Conservation (phyloP, 2,797 vertebrate genomes). For the Enteromius radiatus region DNA sequence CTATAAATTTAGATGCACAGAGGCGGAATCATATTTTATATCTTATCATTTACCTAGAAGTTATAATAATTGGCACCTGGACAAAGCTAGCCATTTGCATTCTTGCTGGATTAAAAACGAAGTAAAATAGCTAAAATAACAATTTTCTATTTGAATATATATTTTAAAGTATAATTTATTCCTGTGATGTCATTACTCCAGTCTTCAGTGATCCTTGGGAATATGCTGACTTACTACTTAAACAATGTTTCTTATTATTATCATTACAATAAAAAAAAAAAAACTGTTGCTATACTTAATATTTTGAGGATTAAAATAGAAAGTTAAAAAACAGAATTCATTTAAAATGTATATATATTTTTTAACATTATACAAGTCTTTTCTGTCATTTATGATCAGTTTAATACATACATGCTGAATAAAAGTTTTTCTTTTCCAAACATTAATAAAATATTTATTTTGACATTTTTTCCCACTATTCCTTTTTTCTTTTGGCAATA, state of each 20-base stretch:
- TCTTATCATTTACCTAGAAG: background rate
- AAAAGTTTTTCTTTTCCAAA: background rate
- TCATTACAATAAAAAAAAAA: background rate
- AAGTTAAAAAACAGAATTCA: background rate
- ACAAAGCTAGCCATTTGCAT: background rate
- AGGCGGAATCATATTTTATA: background rate
- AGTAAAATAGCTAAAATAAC: background rate
- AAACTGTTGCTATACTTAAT: background rate
- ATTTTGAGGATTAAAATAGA: background rate
- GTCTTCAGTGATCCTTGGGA: background rate
- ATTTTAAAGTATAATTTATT: background rate
- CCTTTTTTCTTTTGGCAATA: background rate
- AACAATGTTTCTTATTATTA: background rate
- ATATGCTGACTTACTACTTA: background rate
- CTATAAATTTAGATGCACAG: constrained; percentile 45
- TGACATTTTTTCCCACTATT: background rate
- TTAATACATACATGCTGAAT: background rate
- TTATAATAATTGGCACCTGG: background rate
- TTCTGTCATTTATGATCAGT: background rate
- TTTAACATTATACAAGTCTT: background rate
- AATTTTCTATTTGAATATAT: constrained; percentile 3
- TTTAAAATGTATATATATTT: background rate
- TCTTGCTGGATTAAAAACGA: background rate
- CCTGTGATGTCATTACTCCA: background rate
- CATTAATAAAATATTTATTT: background rate